Evolutionary conservation across 2,113 vertebrate genomes (phyloP), one percentile per base, ranked within the genome.

Genomic region (Misgurnus mizolepis): DNA sequence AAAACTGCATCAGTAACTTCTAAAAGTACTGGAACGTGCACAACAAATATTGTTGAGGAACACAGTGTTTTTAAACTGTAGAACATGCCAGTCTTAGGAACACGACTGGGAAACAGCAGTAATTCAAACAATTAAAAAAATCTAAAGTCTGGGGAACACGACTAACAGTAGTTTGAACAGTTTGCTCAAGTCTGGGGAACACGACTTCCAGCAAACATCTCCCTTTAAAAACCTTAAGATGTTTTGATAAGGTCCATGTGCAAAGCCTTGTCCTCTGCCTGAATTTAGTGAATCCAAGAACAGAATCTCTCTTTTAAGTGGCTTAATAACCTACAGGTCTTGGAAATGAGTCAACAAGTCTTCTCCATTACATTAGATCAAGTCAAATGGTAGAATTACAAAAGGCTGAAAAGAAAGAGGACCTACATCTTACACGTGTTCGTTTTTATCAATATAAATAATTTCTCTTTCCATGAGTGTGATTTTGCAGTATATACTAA

Each of bases 251-350:
- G 62, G 39, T 41, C n/a, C 50, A 2, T 41, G 50, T 8, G 50
- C 10, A 60, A 73, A 73, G 15, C 71, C 71, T 40, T 55, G 56
- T 58, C 18, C 71, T 34, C 55, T 58, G n/a, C 8, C 40, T 60
- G 71, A 55, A 73, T n/a, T 60, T n/a, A 41, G 8, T 5, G 71
- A 60, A 43, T 73, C 53, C 71, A 73, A 53, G 53, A 58, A 73
- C 14, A 73, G 14, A 58, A 73, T 41, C 27, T 34, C 50, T 73
- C 22, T 73, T 58, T 58, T 39, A 58, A 58, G 50, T 40, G 55
- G 71, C 50, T 73, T 56, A 41, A 73, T 73, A 49, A 73, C 55
- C 71, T 56, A 49, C n/a, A 71, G 69, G 22, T 55, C 27, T 43
- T 73, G 50, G 41, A 56, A 58, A 43, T 55, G 56, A 73, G 56